Evolutionary conservation across 2,888 invertebrate genomes (phyloP), one percentile per base, ranked within the genome.

Genomic region (Malthinus flaveolus): DNA sequence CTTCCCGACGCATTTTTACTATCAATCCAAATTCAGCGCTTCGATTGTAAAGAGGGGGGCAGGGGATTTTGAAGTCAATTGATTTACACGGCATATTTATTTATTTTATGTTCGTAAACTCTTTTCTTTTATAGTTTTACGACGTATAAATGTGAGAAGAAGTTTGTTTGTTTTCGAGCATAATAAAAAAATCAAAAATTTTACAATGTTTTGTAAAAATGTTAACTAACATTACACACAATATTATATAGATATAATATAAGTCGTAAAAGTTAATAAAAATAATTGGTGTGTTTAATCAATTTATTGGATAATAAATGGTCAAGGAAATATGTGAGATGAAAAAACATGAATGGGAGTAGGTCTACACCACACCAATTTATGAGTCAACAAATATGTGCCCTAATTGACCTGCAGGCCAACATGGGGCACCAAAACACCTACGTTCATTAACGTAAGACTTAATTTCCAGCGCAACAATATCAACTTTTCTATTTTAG

Each of bases 331-430:
- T 36, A 53, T 53, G 47, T 37, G 46, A 35, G 56, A 54, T 45
- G 46, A 59, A 59, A 45, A 52, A 59, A 48, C 48, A 59, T 59
- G 59, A 59, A 59, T 59, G 59, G 49, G 59, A 51, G 59, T 54
- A 59, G 44, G 54, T 55, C 52, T 58, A 50, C 55, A 52, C 55
- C 33, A 47, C 36, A 59, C 50, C 59, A 55, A 59, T 54, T 53
- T 39, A 53, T 64, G 64, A 63, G 73, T 75, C 75, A 75, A 75
- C 74, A 73, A 71, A 73, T 69, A 64, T 72, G 73, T 74, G 73
- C 66, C 66, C 73, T 77, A 77, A 79, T 78, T 79, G 78, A 77
- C 78, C 78, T 75, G 78, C 75, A 78, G 78, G 78, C 74, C 78
- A 78, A 76, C 75, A 75, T 71, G 72, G 72, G 68, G 72, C 72